Evolutionary conservation across 64 coral and sea anemone genomes (phyloP), one percentile per base, ranked within the genome.

Genomic region (Cladopsammia gracilis): DNA sequence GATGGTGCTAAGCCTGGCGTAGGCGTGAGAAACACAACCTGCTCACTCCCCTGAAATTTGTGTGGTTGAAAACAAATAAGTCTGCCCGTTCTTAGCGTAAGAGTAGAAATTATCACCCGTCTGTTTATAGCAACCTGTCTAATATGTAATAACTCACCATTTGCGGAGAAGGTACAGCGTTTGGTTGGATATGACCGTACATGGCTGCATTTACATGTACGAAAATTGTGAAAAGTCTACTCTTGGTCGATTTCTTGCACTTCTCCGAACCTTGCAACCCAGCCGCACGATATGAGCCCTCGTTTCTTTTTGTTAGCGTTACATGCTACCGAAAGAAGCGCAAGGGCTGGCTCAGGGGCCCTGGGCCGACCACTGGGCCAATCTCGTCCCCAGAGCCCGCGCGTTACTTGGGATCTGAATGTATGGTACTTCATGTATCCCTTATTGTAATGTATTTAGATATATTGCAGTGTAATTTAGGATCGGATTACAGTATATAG

Each of bases 101-200:
- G 20, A 34, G 34, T 34, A 34, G 34, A 34, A 34, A 34, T 34
- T 34, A 34, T 69, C 25, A n/a, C 9, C 9, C 20, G 10, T 8
- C 19, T 69, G 7, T 24, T n/a, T 69, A 25, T 69, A 4, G n/a
- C 25, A 22, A 69, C 65, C 65, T 69, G 7, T 24, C 1, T 56
- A 54, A 7, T 77, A 72, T 56, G 34, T 34, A 34, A 34, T 84
- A 9, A 67, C 45, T 84, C 46, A 67, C 77, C 80, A 84, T 67
- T n/a, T 48, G 80, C 19, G 80, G 80, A 52, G 80, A 62, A n/a
- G 25, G 26, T 42, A 84, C 44, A 3, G 80, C 80, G 58, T 67
- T 84, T 49, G 80, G 60, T 23, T 60, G 80, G 50, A 84, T 84
- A 84, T 84, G 80, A 47, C 80, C 47, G 46, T 84, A 84, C 80